Conservation (phyloP, 2,888 invertebrate species). For the Apoderus coryli region DNA sequence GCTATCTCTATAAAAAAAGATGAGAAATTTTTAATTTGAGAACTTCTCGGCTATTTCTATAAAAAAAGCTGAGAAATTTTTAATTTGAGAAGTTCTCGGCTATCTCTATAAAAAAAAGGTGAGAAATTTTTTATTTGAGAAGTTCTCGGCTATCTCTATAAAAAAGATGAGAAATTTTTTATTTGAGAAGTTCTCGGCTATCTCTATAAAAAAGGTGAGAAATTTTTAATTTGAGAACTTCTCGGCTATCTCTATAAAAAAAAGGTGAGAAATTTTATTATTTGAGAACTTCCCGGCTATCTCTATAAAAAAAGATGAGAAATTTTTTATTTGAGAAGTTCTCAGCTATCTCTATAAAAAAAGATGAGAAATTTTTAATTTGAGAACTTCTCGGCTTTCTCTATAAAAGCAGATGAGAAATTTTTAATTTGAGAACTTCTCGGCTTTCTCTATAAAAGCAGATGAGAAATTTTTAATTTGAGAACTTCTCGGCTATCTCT, state of each 20-base stretch:
- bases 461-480: slow-evolving; percentile 26
- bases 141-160: slow-evolving; percentile 46
- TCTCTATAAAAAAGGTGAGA: slow-evolving; percentile 38
- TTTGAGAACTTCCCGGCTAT: slow-evolving; percentile 42
- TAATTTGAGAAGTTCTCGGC: slow-evolving; percentile 38
- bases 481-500: slow-evolving; percentile 47
- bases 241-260: slow-evolving; percentile 43
- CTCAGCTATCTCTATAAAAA: slow-evolving; percentile 43
- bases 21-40: slow-evolving; percentile 29
- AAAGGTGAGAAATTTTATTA: slow-evolving; percentile 6
- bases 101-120: slow-evolving; percentile 40
- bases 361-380: slow-evolving; percentile 22
- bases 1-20: slow-evolving; percentile 40
- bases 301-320: slow-evolving; percentile 35
- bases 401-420: slow-evolving; percentile 31
- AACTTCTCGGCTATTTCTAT: slow-evolving; percentile 46
- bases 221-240: slow-evolving; percentile 34
- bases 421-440: slow-evolving; percentile 36
- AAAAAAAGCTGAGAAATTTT: slow-evolving; percentile 14
- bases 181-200: slow-evolving; percentile 39
- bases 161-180: slow-evolving; percentile 11
- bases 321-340: slow-evolving; percentile 33
- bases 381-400: slow-evolving; percentile 43
- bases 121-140: slow-evolving; percentile 29
- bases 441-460: slow-evolving; percentile 42